These are phyloP conservation scores for Cephus pygmeus DNA, from an alignment of 2,888 invertebrate genomes.

Conservation along the genomic window DNA sequence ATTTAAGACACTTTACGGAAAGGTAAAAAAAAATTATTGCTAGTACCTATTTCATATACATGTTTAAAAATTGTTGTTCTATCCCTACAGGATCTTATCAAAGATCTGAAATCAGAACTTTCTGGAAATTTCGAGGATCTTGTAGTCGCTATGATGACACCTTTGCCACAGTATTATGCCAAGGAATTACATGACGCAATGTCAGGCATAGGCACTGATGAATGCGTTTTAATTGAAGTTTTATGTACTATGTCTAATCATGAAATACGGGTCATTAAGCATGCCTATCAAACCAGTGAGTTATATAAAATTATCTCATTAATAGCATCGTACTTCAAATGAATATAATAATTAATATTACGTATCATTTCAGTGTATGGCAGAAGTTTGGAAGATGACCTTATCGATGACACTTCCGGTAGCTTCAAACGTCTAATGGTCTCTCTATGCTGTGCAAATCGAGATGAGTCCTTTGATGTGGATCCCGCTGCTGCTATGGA, in stretches of 20 bases:
- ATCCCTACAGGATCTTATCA: constrained; percentile 63
- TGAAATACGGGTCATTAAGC: constrained; percentile 67
- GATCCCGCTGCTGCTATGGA: constrained; percentile 79
- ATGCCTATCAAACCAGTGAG: constrained; percentile 67
- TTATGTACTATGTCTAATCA: constrained; percentile 71
- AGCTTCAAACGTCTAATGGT: constrained; percentile 91
- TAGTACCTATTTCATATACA: not conserved
- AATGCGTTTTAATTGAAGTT: constrained; percentile 71
- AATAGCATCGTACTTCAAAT: not conserved
- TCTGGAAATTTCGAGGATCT: constrained; percentile 72
- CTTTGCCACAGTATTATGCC: constrained; percentile 71
- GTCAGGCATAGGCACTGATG: constrained; percentile 70
- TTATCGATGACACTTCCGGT: constrained; percentile 90
- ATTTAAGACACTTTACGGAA: constrained; percentile 75
- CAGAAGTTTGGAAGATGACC: constrained; percentile 82
- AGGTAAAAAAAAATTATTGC: constrained; percentile 61
- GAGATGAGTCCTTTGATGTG: constrained; percentile 82
- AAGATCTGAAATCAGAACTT: constrained; percentile 71
- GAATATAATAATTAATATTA: constrained; percentile 11
- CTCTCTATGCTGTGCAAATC: constrained; percentile 82
- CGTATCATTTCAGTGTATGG: constrained; percentile 76
- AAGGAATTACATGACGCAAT: constrained; percentile 71
- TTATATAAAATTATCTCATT: constrained; percentile 21
- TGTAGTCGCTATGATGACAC: constrained; percentile 70
- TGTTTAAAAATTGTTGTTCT: not conserved